phyloP scores from a whole-genome alignment of 2,113 vertebrate genomes.

The Esox niger region DNA sequence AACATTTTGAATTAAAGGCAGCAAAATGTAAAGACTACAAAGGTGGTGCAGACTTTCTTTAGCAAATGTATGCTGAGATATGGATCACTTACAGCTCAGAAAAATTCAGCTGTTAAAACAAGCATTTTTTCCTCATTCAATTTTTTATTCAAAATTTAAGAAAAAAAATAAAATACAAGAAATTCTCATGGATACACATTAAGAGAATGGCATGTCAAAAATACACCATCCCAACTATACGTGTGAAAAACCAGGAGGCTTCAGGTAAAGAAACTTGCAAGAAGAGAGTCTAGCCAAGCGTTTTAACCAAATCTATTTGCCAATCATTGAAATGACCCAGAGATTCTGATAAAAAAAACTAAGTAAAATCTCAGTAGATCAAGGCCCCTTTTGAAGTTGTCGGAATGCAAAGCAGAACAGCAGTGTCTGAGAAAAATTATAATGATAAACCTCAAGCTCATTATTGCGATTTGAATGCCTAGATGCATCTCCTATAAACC shows the following conservation, averaged over 20 bases:
- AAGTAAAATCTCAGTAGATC: conserved; percentile 43
- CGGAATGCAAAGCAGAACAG: conserved; percentile 71
- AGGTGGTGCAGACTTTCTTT: no score
- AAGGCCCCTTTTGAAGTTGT: conserved; percentile 70
- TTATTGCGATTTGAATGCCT: conserved; percentile 73
- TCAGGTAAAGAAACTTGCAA: conserved; percentile 85
- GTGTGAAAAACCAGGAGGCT: conserved; percentile 77
- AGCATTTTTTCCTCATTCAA: conserved; percentile 56
- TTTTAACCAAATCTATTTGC: conserved; percentile 43
- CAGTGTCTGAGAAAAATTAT: conserved; percentile 52
- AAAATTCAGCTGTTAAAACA: conserved; percentile 7
- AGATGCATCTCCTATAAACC: conserved; percentile 65
- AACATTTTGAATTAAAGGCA: no score
- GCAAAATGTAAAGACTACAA: no score
- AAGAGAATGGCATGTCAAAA: conserved; percentile 66
- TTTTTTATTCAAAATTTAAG: conserved; percentile 72
- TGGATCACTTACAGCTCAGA: not conserved
- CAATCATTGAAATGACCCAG: conserved; percentile 60
- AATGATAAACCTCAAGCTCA: conserved; percentile 68
- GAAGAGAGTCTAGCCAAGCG: conserved; percentile 62
- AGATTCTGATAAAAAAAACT: conserved; percentile 42
- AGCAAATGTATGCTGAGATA: not conserved
- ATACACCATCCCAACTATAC: conserved; percentile 63
- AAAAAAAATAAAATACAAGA: conserved; percentile 74
- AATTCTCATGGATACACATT: conserved; percentile 70